Base-by-base conservation (phyloP, 2,797 vertebrate species). In the Mallotus villosus region DNA sequence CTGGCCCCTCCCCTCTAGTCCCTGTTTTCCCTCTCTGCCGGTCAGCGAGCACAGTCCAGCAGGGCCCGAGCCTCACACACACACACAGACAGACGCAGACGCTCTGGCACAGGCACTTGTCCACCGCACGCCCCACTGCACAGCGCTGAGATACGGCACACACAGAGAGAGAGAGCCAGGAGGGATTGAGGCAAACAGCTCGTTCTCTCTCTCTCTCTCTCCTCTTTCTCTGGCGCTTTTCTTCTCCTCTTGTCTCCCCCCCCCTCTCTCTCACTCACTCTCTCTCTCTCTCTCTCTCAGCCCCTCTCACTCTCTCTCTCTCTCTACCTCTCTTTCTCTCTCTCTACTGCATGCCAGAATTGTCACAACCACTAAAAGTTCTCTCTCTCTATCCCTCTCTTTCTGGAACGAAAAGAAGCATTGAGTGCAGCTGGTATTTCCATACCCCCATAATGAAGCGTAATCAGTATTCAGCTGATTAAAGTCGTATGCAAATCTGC, bases 381-480 rank as follows among this genome's bases (percentile, higher is more conserved):
- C 93, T 85, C 79, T 58, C 78, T 82, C 86, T 87, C 86, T 87
- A 85, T 95, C 78, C 60, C 78, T 82, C 86, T 87, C 86, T 95
- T 81, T 78, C 85, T 88, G 93, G 93, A 95, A 97, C 95, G 95
- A 97, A 97, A 96, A 95, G 94, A 96, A 98, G 97, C 93, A 95
- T 96, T 96, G 95, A 97, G 95, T 97, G 96, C 96, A 96, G 95
- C 96, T 97, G 96, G 95, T 95, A 93, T 95, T 93, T 93, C 94
- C 77, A 68, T 3, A 25, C 17, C 82, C 84, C 86, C 82, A 96
- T 98, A 99, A 99, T 98, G 96, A 99, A 96, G 94, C 94, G 94
- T 98, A 98, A 99, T 99, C 97, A 99, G 97, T 98, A 98, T 99
- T 96, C 97, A 94, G 92, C 95, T 99, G 96, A 99, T 99, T 99